Base-by-base conservation (phyloP, 2,113 vertebrate genomes). In the Embiotoca jacksoni region DNA sequence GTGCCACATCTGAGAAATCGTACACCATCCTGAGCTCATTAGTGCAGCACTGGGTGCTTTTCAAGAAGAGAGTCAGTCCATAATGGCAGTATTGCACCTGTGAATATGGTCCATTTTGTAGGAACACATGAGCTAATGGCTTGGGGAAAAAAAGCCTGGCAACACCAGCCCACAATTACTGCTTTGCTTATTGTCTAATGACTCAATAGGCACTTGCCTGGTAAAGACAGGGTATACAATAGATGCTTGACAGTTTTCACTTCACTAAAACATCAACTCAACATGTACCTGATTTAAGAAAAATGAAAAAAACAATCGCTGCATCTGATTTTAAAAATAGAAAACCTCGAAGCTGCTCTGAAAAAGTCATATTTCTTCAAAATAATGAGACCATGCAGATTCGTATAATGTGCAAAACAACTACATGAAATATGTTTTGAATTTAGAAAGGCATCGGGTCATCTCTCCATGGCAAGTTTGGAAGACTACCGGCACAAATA, bases 161-260 rank as follows among this genome's bases (percentile, higher is more conserved):
- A 80, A 78, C 73, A 77, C 9, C 50, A 54, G 56, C 64, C 47
- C 49, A 58, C 60, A 71, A 53, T 52, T 15, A 53, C 54, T 9
- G 11, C 68, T 75, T 32, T 61, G 15, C 14, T 75, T 49, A 57
- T 74, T 68, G 62, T 72, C 69, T 81, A 33, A 1, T 58, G 63
- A 88, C 71, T 84, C 78, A 82, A 23, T 5, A 52, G 31, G n/a
- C 56, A 31, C 23, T 53, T 58, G 37, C 16, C n/a, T 61, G 15
- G 8, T 49, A 62, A 32, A 2, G n/a, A 75, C 47, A 31, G 6
- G 14, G 23, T 47, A 30, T 7, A 82, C 63, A 80, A 75, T 3
- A 68, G 55, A 59, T 58, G 50, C 64, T 3, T 52, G 57, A 72
- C 68, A 64, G 52, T 33, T 86, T 16, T 59, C 36, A 4, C 10